phyloP scores from a whole-genome alignment of 1,140 invertebrate genomes.

The Neodiprion lecontei region DNA sequence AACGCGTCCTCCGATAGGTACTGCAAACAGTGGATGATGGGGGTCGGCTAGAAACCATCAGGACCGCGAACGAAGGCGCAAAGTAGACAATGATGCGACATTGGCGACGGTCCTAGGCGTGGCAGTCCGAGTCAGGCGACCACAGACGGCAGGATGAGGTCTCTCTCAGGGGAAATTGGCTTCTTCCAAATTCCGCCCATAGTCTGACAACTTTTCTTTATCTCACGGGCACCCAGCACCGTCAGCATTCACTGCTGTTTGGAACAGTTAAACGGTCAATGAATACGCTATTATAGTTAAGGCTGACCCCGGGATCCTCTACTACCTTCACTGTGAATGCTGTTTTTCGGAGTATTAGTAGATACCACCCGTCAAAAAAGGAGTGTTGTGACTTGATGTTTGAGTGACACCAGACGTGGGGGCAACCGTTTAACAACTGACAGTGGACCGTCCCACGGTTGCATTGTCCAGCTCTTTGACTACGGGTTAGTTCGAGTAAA shows the following conservation, averaged over 20 bases:
- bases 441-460: not conserved
- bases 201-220: constrained; percentile 23
- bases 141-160: constrained; percentile 24
- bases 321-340: not conserved
- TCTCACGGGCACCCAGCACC: constrained; percentile 20
- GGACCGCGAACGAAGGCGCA: not conserved
- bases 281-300: constrained; percentile 21
- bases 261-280: constrained; percentile 25
- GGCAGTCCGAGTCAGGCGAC: not conserved
- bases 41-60: not conserved
- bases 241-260: constrained; percentile 27
- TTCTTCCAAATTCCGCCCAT: constrained; percentile 14
- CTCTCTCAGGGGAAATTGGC: constrained; percentile 23
- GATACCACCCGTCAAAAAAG: constrained; percentile 28
- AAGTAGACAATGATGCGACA: constrained; percentile 9
- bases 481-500: too few relatives aligned
- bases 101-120: not conserved
- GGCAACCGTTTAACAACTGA: constrained; percentile 29
- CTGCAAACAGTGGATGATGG: too few relatives aligned
- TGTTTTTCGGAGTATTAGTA: not conserved
- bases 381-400: constrained; percentile 48
- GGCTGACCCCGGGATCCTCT: not conserved
- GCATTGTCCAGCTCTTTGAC: not conserved
- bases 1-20: too few relatives aligned
- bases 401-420: constrained; percentile 36